A percentile compares a stretch with the other conserved stretches of the same genome.
Evolutionary conservation across 1,140 invertebrate genomes (phyloP).

Genomic region (Drosophila orena): DNA sequence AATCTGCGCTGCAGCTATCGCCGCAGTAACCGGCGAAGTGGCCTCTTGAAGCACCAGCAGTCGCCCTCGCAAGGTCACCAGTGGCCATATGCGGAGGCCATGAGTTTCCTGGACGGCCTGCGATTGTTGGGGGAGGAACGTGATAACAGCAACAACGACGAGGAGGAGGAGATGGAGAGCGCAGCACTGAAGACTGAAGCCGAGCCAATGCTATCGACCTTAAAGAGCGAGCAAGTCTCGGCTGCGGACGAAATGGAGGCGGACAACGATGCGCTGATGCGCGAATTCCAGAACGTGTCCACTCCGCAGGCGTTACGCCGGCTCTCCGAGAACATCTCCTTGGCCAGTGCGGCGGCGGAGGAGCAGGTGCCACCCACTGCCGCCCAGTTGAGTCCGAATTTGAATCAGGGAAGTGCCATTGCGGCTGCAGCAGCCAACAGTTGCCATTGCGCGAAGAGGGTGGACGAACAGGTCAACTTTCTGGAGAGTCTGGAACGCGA

Average conservation of each 20-base stretch:
- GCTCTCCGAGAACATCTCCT: constrained; percentile 70
- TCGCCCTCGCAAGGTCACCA: constrained; percentile 37
- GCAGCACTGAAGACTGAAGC: constrained; percentile 7
- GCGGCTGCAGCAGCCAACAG: constrained; percentile 53
- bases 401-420: constrained; percentile 15
- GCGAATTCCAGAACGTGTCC: constrained; percentile 64
- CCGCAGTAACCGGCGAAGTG: constrained; percentile 40
- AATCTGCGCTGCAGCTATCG: constrained; percentile 74
- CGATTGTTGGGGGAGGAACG: constrained; percentile 18
- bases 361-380: constrained; percentile 21
- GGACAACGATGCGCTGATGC: constrained; percentile 69
- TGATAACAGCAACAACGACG: constrained; percentile 51
- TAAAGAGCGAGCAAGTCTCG: constrained; percentile 37
- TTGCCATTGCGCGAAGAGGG: constrained; percentile 75
- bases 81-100: constrained; percentile 62
- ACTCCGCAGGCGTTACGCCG: constrained; percentile 72
- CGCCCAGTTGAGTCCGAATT: not conserved
- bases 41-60: constrained; percentile 17
- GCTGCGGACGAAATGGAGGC: constrained; percentile 64
- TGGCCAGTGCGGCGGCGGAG: constrained; percentile 67
- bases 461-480: constrained; percentile 78
- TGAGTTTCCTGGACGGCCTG: constrained; percentile 57
- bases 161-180: constrained; percentile 35
- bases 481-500: constrained; percentile 69
- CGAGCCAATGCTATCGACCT: constrained; percentile 25